Evolutionary conservation across 1,140 invertebrate species (phyloP).

Genomic region (Drosophila kurseongensis): DNA sequence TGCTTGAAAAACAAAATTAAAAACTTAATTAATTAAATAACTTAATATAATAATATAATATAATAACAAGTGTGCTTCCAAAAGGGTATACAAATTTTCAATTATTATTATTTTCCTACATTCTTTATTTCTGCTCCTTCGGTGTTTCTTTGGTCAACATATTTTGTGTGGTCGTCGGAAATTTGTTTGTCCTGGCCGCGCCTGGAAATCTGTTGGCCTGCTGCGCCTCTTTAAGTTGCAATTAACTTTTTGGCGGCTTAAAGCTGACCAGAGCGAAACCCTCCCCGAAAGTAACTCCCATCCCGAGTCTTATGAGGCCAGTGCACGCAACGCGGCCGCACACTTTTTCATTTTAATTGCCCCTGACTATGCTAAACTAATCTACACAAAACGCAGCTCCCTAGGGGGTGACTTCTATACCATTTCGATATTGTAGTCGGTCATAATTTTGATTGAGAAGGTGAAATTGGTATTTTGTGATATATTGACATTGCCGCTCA

Average conservation of each 20-base stretch:
- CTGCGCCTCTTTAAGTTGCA: slow-evolving; percentile 74
- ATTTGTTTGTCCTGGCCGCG: slow-evolving; percentile 74
- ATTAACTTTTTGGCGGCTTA: slow-evolving; percentile 74
- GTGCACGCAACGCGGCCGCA: slow-evolving; percentile 59
- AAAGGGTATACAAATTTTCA: slow-evolving; percentile 4
- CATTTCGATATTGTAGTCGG: slow-evolving; percentile 47
- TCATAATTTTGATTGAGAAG: slow-evolving; percentile 83
- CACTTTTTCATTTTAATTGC: slow-evolving; percentile 81
- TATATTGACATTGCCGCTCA: slow-evolving; percentile 78
- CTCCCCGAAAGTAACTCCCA: background rate
- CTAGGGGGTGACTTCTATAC: slow-evolving; percentile 48
- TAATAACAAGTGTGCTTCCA: too few species aligned
- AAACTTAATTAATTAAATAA: too few species aligned
- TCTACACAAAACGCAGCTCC: slow-evolving; percentile 78
- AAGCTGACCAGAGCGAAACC: slow-evolving; percentile 37
- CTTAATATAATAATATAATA: too few species aligned
- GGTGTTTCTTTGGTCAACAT: slow-evolving; percentile 58
- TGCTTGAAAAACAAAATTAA: too few species aligned
- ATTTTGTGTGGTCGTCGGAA: slow-evolving; percentile 66
- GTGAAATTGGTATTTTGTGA: slow-evolving; percentile 81
- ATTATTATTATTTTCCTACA: background rate
- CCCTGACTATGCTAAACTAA: slow-evolving; percentile 73
- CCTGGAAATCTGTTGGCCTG: slow-evolving; percentile 69
- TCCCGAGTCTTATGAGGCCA: slow-evolving; percentile 52
- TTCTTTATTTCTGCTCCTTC: slow-evolving; percentile 2